Evolutionary conservation across 2,113 vertebrate genomes (phyloP).

Genomic region (Caracal caracal): DNA sequence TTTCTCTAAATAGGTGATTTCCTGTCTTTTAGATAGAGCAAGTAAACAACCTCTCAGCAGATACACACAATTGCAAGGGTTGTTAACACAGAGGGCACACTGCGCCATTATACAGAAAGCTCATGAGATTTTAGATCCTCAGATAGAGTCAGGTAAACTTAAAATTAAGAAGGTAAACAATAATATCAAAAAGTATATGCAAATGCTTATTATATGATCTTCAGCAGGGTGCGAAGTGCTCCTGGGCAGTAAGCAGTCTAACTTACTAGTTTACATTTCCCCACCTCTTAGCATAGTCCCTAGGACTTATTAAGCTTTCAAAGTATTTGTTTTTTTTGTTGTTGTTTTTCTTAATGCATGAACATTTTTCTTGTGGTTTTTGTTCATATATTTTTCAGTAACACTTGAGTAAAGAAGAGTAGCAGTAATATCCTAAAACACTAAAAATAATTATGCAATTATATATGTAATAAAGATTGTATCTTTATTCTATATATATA

Average conservation of each 20-base stretch:
- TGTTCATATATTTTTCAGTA: background rate
- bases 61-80: background rate
- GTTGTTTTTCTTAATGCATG: background rate
- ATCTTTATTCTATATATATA: background rate
- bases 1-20: background rate
- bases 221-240: background rate
- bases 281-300: background rate
- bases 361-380: background rate
- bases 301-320: background rate
- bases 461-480: background rate
- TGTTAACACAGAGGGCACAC: background rate
- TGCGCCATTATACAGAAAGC: background rate
- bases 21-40: background rate
- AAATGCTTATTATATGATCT: background rate
- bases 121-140: background rate
- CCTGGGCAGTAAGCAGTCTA: background rate
- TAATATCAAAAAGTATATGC: background rate
- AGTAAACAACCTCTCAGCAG: slow-evolving; percentile 9
- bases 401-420: background rate
- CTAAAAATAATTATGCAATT: background rate
- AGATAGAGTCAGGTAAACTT: background rate
- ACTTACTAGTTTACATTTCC: background rate
- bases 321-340: background rate
- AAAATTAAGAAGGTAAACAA: background rate
- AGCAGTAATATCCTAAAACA: background rate